Evolutionary conservation across 1,140 invertebrate genomes (phyloP).

Genomic region (Pseudoatta argentina): DNA sequence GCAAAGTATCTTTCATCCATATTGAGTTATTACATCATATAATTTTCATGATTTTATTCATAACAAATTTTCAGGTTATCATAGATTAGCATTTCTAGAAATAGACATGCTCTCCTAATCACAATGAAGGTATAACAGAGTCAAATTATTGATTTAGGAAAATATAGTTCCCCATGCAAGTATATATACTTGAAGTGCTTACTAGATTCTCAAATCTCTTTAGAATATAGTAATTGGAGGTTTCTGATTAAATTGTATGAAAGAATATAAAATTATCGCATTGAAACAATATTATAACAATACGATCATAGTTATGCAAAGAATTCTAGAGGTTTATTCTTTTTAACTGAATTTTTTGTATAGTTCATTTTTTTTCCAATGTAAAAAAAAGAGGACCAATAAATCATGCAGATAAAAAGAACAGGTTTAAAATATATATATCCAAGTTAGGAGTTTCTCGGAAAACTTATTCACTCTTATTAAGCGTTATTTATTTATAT

Average conservation of each 20-base stretch:
- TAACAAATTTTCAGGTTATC: slow-evolving; percentile 61
- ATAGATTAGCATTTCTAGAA: slow-evolving; percentile 15
- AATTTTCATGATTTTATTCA: slow-evolving; percentile 27
- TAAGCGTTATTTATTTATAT: slow-evolving; percentile 59
- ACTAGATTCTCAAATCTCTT: neutral
- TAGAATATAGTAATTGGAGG: neutral
- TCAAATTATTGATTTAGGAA: slow-evolving; percentile 69
- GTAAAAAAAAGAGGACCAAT: too few species aligned
- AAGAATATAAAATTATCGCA: neutral
- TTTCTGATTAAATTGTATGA: neutral
- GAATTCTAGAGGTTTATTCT: too few species aligned
- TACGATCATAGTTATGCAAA: neutral
- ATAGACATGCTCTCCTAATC: slow-evolving; percentile 41
- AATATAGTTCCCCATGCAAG: neutral
- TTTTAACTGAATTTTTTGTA: too few species aligned
- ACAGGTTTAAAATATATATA: neutral
- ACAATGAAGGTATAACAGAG: slow-evolving; percentile 44
- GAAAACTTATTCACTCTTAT: slow-evolving; percentile 1
- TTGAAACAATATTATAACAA: neutral
- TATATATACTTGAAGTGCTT: slow-evolving; percentile 24
- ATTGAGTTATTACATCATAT: slow-evolving; percentile 33
- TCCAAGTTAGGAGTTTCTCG: neutral
- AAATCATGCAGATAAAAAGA: too few species aligned
- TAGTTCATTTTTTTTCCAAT: too few species aligned
- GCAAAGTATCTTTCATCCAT: slow-evolving; percentile 82